Conservation (phyloP, 1,140 invertebrate genomes). For the Drosophila gunungcola region DNA sequence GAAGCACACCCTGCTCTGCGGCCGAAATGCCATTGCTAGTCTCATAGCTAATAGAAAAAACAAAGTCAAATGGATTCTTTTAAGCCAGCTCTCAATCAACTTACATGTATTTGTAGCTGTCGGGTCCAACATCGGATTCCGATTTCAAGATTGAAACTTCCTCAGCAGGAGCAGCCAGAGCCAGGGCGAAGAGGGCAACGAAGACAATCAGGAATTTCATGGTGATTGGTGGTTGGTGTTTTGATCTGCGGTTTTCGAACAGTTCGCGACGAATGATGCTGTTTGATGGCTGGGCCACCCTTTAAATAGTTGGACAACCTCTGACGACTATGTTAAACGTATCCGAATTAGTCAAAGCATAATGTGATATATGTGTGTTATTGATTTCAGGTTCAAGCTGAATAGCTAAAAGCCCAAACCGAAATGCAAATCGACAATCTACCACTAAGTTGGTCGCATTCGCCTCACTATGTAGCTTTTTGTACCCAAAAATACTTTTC, state of each 20-base stretch:
- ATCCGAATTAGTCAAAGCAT: slow-evolving; percentile 32
- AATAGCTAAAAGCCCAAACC: slow-evolving; percentile 20
- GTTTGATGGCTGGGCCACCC: neutral
- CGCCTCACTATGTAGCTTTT: neutral
- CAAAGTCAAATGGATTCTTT: neutral
- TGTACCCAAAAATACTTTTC: neutral
- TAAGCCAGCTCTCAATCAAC: slow-evolving; percentile 28
- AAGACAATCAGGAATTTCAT: slow-evolving; percentile 75
- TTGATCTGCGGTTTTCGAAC: slow-evolving; percentile 33
- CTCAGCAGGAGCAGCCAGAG: slow-evolving; percentile 36
- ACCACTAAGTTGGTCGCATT: slow-evolving; percentile 2
- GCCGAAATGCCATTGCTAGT: slow-evolving; percentile 64
- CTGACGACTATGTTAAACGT: slow-evolving; percentile 7
- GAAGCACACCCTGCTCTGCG: no score
- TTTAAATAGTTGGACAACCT: slow-evolving; percentile 27
- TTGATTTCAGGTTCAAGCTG: slow-evolving; percentile 17
- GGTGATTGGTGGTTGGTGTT: slow-evolving; percentile 25
- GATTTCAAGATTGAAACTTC: neutral
- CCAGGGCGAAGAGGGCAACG: slow-evolving; percentile 70
- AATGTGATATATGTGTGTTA: slow-evolving; percentile 33
- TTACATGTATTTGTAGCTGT: slow-evolving; percentile 85
- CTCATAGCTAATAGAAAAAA: slow-evolving; percentile 38
- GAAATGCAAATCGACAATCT: slow-evolving; percentile 25
- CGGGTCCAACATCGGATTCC: slow-evolving; percentile 82
- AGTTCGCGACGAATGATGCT: slow-evolving; percentile 38